phyloP scores from a whole-genome alignment of 2,113 vertebrate species.

The Barbus barbus region DNA sequence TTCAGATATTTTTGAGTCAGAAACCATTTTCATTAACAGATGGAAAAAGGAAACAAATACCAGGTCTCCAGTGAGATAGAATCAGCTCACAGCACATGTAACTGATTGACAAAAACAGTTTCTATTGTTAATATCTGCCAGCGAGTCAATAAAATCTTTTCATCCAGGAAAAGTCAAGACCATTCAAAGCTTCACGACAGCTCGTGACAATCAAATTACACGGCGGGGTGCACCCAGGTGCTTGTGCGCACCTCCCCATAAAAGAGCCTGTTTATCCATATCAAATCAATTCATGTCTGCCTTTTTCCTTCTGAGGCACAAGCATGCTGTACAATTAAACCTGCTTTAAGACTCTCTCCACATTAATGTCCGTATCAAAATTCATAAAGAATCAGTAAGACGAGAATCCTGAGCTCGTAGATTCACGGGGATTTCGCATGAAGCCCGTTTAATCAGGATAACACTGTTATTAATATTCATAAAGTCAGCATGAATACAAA shows the following conservation, averaged over 20 bases:
- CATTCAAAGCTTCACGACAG: constrained; percentile 52
- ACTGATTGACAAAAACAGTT: constrained; percentile 36
- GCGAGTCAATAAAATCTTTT: constrained; percentile 41
- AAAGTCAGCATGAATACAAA: constrained; percentile 98
- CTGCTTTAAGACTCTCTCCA: constrained; percentile 81
- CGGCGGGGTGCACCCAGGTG: constrained; percentile 42
- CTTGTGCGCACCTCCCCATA: constrained; percentile 29
- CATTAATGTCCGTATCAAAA: constrained; percentile 98
- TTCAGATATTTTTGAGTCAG: too few relatives aligned
- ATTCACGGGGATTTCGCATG: constrained; percentile 96
- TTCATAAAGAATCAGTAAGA: constrained; percentile 96
- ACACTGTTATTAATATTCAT: constrained; percentile 99
- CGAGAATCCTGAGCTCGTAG: constrained; percentile 91
- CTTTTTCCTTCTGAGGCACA: constrained; percentile 72
- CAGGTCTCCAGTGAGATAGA: not conserved
- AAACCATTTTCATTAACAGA: too few relatives aligned
- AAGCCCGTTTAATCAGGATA: constrained; percentile 99
- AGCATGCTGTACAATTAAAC: constrained; percentile 76
- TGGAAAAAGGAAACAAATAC: not conserved
- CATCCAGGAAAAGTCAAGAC: constrained; percentile 63
- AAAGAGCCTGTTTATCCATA: constrained; percentile 65
- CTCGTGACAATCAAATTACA: constrained; percentile 49
- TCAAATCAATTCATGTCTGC: constrained; percentile 76
- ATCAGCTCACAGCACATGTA: not conserved
- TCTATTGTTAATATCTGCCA: constrained; percentile 31